These are phyloP conservation scores for Scalopus aquaticus DNA, from an alignment of 2,113 vertebrate species.

Conservation along the genomic window DNA sequence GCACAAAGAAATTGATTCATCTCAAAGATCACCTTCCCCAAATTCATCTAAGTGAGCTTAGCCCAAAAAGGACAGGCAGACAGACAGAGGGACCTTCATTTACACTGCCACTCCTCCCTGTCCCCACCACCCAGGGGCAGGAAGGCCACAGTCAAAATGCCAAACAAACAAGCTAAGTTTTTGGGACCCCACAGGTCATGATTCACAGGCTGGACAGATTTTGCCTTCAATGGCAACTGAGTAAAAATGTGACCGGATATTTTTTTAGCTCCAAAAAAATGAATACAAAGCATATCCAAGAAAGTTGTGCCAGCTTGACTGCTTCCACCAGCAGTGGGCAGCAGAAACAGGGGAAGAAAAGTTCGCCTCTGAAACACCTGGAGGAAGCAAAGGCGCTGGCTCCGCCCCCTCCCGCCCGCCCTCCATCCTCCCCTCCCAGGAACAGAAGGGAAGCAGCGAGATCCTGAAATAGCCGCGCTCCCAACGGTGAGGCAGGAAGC, in stretches of 20 bases:
- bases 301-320: background rate
- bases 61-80: background rate
- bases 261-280: background rate
- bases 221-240: background rate
- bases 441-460: background rate
- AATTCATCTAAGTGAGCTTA: background rate
- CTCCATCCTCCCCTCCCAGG: background rate
- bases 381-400: background rate
- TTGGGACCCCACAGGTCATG: background rate
- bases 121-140: background rate
- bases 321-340: conserved; percentile 65
- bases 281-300: background rate
- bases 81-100: background rate
- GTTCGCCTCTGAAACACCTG: conserved; percentile 37
- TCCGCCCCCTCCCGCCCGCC: background rate
- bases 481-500: conserved; percentile 31
- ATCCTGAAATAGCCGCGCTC: conserved; percentile 36
- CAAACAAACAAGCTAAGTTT: background rate
- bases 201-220: background rate
- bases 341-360: conserved; percentile 50
- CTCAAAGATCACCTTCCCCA: fast-evolving
- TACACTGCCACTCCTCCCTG: background rate
- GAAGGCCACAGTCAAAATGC: background rate
- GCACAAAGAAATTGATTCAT: fast-evolving
- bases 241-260: background rate